phyloP scores from a whole-genome alignment of 2,888 invertebrate genomes.

The Pharmacophagus antenor region DNA sequence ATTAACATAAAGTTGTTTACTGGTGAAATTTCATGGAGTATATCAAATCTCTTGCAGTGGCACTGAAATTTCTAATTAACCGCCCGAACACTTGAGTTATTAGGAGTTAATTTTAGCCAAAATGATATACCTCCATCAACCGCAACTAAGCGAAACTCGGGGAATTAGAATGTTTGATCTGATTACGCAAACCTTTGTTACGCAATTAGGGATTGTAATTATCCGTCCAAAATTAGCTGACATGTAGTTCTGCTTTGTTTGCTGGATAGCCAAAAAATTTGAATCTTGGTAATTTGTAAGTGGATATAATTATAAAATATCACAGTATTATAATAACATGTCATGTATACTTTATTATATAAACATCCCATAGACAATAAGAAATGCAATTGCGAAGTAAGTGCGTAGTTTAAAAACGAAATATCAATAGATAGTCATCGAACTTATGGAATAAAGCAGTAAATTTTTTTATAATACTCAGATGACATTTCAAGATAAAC shows the following conservation, averaged over 20 bases:
- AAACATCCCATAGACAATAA: no score
- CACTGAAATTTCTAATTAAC: conserved; percentile 33
- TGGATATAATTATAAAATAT: neutral
- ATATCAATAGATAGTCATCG: neutral
- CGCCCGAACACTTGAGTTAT: conserved; percentile 29
- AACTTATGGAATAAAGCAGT: neutral
- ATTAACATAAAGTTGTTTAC: conserved; percentile 32
- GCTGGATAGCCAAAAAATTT: conserved; percentile 5
- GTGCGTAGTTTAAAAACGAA: neutral
- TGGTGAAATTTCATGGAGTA: conserved; percentile 32
- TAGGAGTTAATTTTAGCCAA: conserved; percentile 31
- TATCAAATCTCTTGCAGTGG: conserved; percentile 37
- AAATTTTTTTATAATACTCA: neutral
- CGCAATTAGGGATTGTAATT: conserved; percentile 34
- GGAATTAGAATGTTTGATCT: conserved; percentile 51
- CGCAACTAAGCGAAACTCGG: conserved; percentile 32
- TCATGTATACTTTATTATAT: neutral
- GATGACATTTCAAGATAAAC: conserved; percentile 10
- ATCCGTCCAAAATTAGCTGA: conserved; percentile 20
- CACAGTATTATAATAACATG: neutral
- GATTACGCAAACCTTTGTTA: conserved; percentile 47
- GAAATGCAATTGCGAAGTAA: no score
- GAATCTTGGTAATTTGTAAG: neutral
- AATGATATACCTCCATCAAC: conserved; percentile 29
- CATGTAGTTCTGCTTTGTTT: conserved; percentile 20